Percentiles rank a stretch among this genome's conserved stretches.
Conservation (phyloP, 2,888 invertebrate genomes). For the Caenorhabditis zanzibari region DNA sequence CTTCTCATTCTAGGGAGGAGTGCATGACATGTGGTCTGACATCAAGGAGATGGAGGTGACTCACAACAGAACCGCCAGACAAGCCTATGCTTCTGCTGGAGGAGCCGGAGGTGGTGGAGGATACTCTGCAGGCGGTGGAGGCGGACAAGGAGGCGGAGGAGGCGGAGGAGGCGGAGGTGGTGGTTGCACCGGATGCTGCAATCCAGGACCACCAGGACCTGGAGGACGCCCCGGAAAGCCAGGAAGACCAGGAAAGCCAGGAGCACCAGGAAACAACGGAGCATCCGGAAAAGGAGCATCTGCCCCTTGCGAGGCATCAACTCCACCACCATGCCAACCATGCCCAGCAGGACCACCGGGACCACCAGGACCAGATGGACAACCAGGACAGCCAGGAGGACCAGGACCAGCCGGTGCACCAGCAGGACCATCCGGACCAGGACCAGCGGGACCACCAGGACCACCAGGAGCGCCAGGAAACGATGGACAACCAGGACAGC, state of each 20-base stretch:
- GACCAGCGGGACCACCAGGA: constrained; percentile 65
- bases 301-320: constrained; percentile 54
- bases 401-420: constrained; percentile 61
- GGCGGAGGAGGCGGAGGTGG: constrained; percentile 39
- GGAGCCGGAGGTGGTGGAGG: constrained; percentile 42
- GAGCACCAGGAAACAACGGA: constrained; percentile 59
- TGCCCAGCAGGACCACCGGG: constrained; percentile 74
- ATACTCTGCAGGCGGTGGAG: constrained; percentile 28
- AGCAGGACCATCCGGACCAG: constrained; percentile 52
- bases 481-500: constrained; percentile 57
- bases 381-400: constrained; percentile 67
- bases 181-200: constrained; percentile 60
- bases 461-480: constrained; percentile 58
- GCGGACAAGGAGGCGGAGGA: constrained; percentile 36
- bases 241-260: constrained; percentile 69
- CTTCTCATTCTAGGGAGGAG: constrained; percentile 49
- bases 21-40: constrained; percentile 57
- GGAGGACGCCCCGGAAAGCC: constrained; percentile 62
- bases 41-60: constrained; percentile 46
- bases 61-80: constrained; percentile 57
- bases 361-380: constrained; percentile 74
- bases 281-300: constrained; percentile 54
- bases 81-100: constrained; percentile 49
- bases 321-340: constrained; percentile 67
- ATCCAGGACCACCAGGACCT: constrained; percentile 65